phyloP scores from a whole-genome alignment of 1,140 invertebrate genomes.

The Drosophila erecta region DNA sequence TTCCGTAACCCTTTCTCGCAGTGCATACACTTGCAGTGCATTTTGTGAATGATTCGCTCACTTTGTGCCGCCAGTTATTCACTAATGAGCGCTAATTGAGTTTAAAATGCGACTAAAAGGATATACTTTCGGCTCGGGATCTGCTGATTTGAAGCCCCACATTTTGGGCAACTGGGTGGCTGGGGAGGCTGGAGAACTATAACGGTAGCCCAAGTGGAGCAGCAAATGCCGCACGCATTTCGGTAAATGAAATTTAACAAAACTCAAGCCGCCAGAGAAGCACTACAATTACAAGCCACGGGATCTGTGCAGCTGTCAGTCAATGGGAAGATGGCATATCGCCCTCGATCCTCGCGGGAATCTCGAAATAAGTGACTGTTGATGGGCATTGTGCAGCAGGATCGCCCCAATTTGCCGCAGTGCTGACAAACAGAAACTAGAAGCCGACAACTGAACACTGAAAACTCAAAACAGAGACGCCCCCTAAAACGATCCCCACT shows the following conservation, averaged over 20 bases:
- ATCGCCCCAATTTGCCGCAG: slow-evolving; percentile 67
- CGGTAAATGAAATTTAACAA: slow-evolving; percentile 74
- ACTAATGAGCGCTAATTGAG: slow-evolving; percentile 78
- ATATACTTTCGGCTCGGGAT: slow-evolving; percentile 46
- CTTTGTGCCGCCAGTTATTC: slow-evolving; percentile 63
- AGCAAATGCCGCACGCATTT: slow-evolving; percentile 61
- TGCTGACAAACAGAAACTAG: slow-evolving; percentile 65
- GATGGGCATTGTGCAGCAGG: slow-evolving; percentile 50
- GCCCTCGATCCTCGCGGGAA: slow-evolving; percentile 12
- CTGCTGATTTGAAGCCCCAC: slow-evolving; percentile 4
- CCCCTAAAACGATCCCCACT: slow-evolving; percentile 10
- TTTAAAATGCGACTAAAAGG: slow-evolving; percentile 75
- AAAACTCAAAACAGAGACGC: slow-evolving; percentile 44
- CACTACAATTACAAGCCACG: slow-evolving; percentile 45
- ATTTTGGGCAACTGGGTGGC: slow-evolving; percentile 24
- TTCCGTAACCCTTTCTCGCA: neutral
- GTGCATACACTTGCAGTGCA: slow-evolving; percentile 37
- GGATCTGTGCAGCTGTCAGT: slow-evolving; percentile 67
- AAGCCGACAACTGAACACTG: slow-evolving; percentile 21
- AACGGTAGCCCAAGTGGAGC: slow-evolving; percentile 42
- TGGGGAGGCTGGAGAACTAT: slow-evolving; percentile 19
- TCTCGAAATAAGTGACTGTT: slow-evolving; percentile 77
- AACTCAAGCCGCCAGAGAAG: slow-evolving; percentile 41
- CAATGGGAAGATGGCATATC: slow-evolving; percentile 31
- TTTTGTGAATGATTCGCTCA: slow-evolving; percentile 67